Evolutionary conservation across 2,113 vertebrate species (phyloP).

Genomic region (Melanocharis versteri): DNA sequence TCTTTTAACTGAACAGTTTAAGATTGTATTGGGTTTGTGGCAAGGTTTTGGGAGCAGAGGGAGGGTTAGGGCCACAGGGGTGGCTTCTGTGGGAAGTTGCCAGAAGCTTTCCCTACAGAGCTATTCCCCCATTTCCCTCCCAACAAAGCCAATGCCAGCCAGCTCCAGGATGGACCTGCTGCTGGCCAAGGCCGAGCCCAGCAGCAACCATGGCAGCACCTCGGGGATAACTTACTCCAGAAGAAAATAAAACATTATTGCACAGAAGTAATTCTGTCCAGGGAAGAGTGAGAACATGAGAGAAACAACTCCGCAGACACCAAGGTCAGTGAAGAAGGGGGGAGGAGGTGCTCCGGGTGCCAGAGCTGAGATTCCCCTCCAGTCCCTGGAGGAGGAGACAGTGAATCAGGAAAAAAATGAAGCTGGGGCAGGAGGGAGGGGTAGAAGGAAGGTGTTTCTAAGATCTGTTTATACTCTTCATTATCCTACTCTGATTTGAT

Average conservation of each 20-base stretch:
- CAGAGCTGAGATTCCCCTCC: not conserved
- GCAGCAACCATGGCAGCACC: not conserved
- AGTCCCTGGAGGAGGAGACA: not conserved
- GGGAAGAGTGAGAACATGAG: not conserved
- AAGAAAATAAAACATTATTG: not conserved
- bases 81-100: not conserved
- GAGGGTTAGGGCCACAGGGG: not conserved
- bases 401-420: not conserved
- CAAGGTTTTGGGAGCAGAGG: not conserved
- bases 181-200: not conserved
- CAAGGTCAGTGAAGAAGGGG: not conserved
- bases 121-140: not conserved
- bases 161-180: fast-evolving
- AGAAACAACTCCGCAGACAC: not conserved
- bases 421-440: not conserved
- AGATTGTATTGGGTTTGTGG: not conserved
- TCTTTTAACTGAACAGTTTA: not conserved
- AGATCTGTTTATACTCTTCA: not conserved
- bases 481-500: not conserved
- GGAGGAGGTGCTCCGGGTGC: not conserved
- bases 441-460: not conserved
- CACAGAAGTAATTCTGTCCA: not conserved
- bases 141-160: not conserved
- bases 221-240: not conserved
- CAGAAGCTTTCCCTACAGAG: not conserved